Evolutionary conservation across 1,140 invertebrate species (phyloP).

Genomic region (Drosophila parabipectinata): DNA sequence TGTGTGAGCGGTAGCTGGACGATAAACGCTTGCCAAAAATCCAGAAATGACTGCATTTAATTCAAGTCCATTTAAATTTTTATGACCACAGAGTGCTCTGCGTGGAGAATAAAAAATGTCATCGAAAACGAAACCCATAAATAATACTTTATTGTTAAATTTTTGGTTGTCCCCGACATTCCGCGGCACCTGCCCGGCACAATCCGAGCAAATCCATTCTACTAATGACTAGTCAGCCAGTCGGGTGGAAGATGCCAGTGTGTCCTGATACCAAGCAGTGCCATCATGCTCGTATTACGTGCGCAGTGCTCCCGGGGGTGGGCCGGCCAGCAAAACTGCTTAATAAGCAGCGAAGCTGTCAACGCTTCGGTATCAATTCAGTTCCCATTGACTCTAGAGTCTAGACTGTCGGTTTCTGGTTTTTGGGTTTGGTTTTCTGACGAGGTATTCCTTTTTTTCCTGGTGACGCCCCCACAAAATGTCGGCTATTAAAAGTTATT

Average conservation of each 20-base stretch:
- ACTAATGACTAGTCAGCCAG: conserved; percentile 9
- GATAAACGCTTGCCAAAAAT: conserved; percentile 23
- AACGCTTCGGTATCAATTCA: conserved; percentile 52
- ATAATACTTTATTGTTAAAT: conserved; percentile 63
- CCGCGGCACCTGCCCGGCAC: not conserved
- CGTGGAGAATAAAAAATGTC: conserved; percentile 33
- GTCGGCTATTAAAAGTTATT: conserved; percentile 72
- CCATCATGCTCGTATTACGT: not conserved
- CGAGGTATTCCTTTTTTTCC: not conserved
- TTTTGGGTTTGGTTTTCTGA: conserved; percentile 10
- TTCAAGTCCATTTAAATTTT: conserved; percentile 58
- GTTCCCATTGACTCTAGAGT: conserved; percentile 26
- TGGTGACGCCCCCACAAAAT: conserved; percentile 26
- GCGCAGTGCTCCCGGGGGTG: not conserved
- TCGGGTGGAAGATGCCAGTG: not conserved
- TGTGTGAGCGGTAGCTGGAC: conserved; percentile 42
- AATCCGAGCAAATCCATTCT: conserved; percentile 17
- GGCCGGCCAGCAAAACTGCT: conserved; percentile 53
- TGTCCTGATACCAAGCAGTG: not conserved
- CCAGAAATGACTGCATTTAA: conserved; percentile 57
- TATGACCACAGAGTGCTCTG: conserved; percentile 28
- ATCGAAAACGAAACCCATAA: conserved; percentile 58
- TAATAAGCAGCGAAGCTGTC: conserved; percentile 77
- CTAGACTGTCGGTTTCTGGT: conserved; percentile 1
- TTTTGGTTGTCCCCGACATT: conserved; percentile 13